Evolutionary conservation across 2,888 invertebrate species (phyloP), one percentile per base, ranked within the genome.

Genomic region (Slavum lentiscoides): DNA sequence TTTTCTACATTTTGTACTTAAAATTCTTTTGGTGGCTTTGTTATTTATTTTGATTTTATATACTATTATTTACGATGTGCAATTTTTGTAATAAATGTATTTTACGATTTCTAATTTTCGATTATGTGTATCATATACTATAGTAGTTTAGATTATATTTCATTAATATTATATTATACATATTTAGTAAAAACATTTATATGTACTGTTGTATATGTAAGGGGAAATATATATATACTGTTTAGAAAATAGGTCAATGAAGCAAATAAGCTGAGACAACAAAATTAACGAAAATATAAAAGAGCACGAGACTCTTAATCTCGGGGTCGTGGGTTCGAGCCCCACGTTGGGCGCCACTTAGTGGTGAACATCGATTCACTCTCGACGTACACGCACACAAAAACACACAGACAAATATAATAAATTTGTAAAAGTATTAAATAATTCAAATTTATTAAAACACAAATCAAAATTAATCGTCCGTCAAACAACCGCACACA

Each of bases 291-390:
- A n/a, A n/a, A n/a, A n/a, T n/a, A n/a, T n/a, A 30, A 30, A 30
- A 88, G 88, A 88, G 88, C 88, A 88, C 87, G 87, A 88, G 88
- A 88, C 88, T 88, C 88, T 89, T 88, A 88, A 89, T 88, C 88
- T 88, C 88, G 87, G 88, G 88, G 89, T 89, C 88, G 88, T 88
- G 89, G 88, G 88, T 89, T 89, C 89, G 89, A 88, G 88, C 88
- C 88, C 88, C 88, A 88, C 88, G 88, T 88, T 88, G 88, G 88
- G 88, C 88, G 87, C 30, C 30, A 30, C 30, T 30, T 30, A n/a
- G n/a, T n/a, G n/a, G n/a, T n/a, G n/a, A n/a, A n/a, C n/a, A n/a
- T n/a, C n/a, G n/a, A n/a, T n/a, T n/a, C n/a, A n/a, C n/a, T n/a
- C n/a, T n/a, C n/a, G n/a, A n/a, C n/a, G n/a, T n/a, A n/a, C n/a